Base-by-base conservation (phyloP, 1,140 invertebrate genomes). In the Uloborus diversus region DNA sequence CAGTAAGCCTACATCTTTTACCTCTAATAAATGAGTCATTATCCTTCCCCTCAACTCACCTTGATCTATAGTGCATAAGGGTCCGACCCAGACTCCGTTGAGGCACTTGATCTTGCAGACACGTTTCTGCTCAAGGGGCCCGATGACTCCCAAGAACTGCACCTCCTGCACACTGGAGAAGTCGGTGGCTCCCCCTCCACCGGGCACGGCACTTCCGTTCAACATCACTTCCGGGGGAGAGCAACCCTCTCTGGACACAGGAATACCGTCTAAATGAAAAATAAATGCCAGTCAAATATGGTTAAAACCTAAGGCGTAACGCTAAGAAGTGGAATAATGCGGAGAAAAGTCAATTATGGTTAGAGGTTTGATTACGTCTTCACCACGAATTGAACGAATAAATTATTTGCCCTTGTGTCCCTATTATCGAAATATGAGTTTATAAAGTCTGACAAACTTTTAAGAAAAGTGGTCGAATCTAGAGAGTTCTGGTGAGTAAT, bases 61-160 rank as follows among this genome's bases (percentile, higher is more conserved):
- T 85, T 87, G 84, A 76, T 89, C 85, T 32, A 87, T 85, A 65
- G 89, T 89, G 84, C 92, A 92, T 23, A 92, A 85, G 20, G 93
- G 93, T 11, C 93, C 93, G 49, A 93, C 91, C 93, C 93, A 94
- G 83, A 92, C 90, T 53, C 92, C 92, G 83, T 91, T 91, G 59
- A 94, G 90, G 83, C 93, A 94, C 86, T 93, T 93, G 69, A 94
- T 93, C 85, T 94, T 94, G 85, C 93, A 94, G 1, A 93, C 88
- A 17, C 92, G 85, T 70, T 89, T 88, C 85, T 92, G 91, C n/a
- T 81, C 81, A 1, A 91, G 84, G 23, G 91, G 90, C n/a, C 91
- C 90, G 82, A 93, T 89, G 64, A 92, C 86, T 5, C 91, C 92
- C 23, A 91, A 89, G 86, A 94, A 94, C 82, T 84, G 83, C 1